Conservation (phyloP, 1,140 invertebrate genomes). For the Amyelois transitella region DNA sequence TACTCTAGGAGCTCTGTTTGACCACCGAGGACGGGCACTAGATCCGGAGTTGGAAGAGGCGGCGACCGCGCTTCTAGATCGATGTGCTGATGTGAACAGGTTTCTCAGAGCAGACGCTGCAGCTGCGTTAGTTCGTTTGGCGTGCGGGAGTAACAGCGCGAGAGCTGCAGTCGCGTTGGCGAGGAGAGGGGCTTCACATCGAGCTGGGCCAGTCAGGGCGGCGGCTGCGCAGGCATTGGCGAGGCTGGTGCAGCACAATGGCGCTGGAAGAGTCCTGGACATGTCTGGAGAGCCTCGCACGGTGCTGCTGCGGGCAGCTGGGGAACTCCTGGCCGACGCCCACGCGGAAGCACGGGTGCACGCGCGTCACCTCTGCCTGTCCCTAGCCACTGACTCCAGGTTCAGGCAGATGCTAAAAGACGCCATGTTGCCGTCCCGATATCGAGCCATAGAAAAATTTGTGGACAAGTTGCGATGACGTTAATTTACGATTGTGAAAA, state of each 20-base stretch:
- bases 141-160: conserved; percentile 76
- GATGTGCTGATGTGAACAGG: conserved; percentile 93
- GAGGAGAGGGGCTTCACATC: conserved; percentile 81
- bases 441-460: conserved; percentile 81
- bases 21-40: conserved; percentile 79
- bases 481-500: conserved; percentile 15
- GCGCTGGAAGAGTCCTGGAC: conserved; percentile 82
- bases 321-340: conserved; percentile 89
- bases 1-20: conserved; percentile 85
- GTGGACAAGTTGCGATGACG: conserved; percentile 59
- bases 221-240: conserved; percentile 86
- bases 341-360: conserved; percentile 88
- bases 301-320: conserved; percentile 84
- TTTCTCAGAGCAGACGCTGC: conserved; percentile 93
- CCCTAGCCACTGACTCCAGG: conserved; percentile 76
- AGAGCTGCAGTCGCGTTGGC: conserved; percentile 71
- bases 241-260: conserved; percentile 81
- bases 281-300: conserved; percentile 86
- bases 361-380: conserved; percentile 79
- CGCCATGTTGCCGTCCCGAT: conserved; percentile 77
- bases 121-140: conserved; percentile 86
- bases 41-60: conserved; percentile 93
- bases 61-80: conserved; percentile 84
- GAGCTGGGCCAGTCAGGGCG: conserved; percentile 88
- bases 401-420: conserved; percentile 80